Base-by-base conservation (phyloP, 2,888 invertebrate species). In the Athetis lepigone region DNA sequence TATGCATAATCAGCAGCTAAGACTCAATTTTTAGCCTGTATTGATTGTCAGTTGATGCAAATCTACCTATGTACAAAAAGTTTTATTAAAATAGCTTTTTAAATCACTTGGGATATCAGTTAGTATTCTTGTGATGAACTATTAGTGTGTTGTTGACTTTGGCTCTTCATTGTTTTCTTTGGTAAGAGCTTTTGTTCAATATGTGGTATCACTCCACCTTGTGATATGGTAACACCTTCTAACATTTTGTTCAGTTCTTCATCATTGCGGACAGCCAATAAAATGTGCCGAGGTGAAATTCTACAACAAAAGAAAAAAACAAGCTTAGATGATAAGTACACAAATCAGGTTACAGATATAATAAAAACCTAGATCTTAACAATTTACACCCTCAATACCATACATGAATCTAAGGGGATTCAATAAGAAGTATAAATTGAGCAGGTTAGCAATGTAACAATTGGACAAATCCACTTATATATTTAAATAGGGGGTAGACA, bases 121-220 rank as follows among this genome's bases (percentile, higher is more conserved):
- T 69, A 88, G 70, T 88, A 88, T 63, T 88, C 88, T 56, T 88
- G 88, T 39, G 88, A 88, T 29, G 84, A 82, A 29, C 59, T 65
- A 21, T 81, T 78, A 21, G 60, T 70, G 9, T 40, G 61, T 29
- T 70, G 43, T 7, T 71, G 63, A 39, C 27, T 60, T 7, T 71
- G 63, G 36, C 27, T 60, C 42, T 82, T 70, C 55, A 71, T 77
- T 0, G 96, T 96, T 82, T 97, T 97, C 91, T 97, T 97, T 0
- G 97, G 97, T 66, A 98, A 85, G 1, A 98, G 92, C 16, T 97
- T 96, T 3, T 97, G 96, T 82, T 97, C 97, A 76, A 98, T 98
- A 84, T 97, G 97, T 0, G 98, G 98, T 84, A 98, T 88, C 0
- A 98, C 98, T 80, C 98, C 98, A 66, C 98, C 98, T 90, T 98